These are phyloP conservation scores for Paraplagusia blochii DNA, from an alignment of 2,113 vertebrate species.

Conservation along the genomic window DNA sequence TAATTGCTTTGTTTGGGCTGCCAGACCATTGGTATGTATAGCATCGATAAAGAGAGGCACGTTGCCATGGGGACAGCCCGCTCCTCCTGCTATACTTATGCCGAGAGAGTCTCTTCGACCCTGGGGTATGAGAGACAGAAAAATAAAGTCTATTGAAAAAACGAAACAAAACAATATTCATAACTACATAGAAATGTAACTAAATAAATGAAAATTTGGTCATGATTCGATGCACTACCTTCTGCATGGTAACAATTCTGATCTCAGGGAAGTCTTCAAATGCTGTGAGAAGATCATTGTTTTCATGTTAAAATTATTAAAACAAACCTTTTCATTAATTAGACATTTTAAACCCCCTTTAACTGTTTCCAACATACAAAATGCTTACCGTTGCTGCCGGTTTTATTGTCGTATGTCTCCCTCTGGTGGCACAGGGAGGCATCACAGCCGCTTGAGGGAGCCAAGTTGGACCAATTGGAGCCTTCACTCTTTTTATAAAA, in stretches of 20 bases:
- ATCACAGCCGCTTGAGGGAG: slow-evolving; percentile 50
- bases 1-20: slow-evolving; percentile 86
- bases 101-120: slow-evolving; percentile 82
- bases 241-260: slow-evolving; percentile 58
- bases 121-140: slow-evolving; percentile 60
- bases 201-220: background rate
- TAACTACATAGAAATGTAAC: background rate
- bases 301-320: background rate
- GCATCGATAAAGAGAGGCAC: slow-evolving; percentile 87
- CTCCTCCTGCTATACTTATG: slow-evolving; percentile 85
- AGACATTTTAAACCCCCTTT: background rate
- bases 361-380: background rate
- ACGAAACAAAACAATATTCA: too few species aligned
- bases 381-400: slow-evolving; percentile 34
- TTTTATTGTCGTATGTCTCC: slow-evolving; percentile 54
- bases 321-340: background rate
- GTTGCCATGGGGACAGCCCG: slow-evolving; percentile 87
- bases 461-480: slow-evolving; percentile 64
- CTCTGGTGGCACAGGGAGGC: slow-evolving; percentile 53
- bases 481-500: slow-evolving; percentile 73
- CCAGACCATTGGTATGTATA: slow-evolving; percentile 88
- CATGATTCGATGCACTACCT: slow-evolving; percentile 34
- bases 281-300: slow-evolving; percentile 14
- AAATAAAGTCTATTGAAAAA: too few species aligned
- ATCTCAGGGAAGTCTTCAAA: slow-evolving; percentile 23